phyloP scores from a whole-genome alignment of 2,113 vertebrate species.

The Scophthalmus maximus region DNA sequence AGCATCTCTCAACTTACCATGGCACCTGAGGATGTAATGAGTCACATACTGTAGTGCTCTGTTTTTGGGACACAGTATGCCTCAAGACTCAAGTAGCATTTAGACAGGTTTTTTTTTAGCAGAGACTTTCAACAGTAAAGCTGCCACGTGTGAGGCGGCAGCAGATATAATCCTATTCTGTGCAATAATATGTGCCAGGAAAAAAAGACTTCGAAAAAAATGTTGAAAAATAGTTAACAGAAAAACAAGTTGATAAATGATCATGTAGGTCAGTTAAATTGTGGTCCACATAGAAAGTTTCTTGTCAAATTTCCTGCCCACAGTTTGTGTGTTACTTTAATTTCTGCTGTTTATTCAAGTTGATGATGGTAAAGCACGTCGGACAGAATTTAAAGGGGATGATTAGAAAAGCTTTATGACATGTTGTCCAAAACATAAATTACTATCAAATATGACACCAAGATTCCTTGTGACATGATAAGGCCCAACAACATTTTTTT shows the following conservation, averaged over 20 bases:
- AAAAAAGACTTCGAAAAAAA: conserved; percentile 13
- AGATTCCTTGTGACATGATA: too few relatives aligned
- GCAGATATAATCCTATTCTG: conserved; percentile 11
- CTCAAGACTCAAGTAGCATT: not conserved
- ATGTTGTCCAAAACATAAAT: too few relatives aligned
- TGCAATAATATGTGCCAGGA: conserved; percentile 51
- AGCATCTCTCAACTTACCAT: not conserved
- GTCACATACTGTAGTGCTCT: not conserved
- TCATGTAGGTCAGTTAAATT: not conserved
- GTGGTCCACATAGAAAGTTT: conserved; percentile 2
- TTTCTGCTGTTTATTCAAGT: conserved; percentile 9
- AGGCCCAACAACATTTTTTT: too few relatives aligned
- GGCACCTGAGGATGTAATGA: not conserved
- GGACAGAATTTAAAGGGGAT: too few relatives aligned
- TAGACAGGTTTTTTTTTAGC: conserved; percentile 13
- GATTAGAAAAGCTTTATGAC: not conserved
- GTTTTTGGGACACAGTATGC: not conserved
- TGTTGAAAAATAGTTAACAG: not conserved
- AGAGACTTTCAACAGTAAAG: conserved; percentile 25
- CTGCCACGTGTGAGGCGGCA: conserved; percentile 9
- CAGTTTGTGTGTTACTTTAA: conserved; percentile 21
- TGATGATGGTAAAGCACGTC: not conserved
- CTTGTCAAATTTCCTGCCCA: conserved; percentile 5
- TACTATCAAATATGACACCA: too few relatives aligned
- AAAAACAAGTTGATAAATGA: conserved; percentile 23